Evolutionary conservation across 2,888 invertebrate species (phyloP).

Genomic region (Tuberolachnus salignus): DNA sequence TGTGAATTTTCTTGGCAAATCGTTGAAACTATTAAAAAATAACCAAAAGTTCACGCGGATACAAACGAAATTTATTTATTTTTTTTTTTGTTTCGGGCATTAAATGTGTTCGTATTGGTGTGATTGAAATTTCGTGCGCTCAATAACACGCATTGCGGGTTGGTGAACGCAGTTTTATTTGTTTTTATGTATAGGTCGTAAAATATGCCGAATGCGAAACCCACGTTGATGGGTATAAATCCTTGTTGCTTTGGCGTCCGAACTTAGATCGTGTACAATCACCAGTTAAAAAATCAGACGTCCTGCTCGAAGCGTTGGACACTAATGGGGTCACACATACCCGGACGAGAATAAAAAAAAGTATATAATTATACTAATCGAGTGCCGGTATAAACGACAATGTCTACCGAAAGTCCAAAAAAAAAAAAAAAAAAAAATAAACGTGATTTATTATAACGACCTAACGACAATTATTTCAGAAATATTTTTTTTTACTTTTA

Average conservation of each 20-base stretch:
- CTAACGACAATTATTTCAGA: no score
- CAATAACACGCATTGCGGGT: slow-evolving; percentile 9
- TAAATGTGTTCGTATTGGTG: slow-evolving; percentile 4
- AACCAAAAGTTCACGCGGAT: background rate
- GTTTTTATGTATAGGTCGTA: slow-evolving; percentile 35
- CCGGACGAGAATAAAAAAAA: no score
- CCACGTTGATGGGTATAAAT: slow-evolving; percentile 24
- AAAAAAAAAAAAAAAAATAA: no score
- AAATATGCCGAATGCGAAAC: slow-evolving; percentile 15
- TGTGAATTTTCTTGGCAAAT: background rate
- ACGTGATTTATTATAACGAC: no score
- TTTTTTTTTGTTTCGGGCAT: background rate
- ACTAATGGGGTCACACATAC: no score
- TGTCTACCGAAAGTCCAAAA: no score
- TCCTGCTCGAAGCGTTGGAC: background rate
- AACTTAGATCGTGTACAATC: background rate
- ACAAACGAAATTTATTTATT: background rate
- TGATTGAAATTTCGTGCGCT: slow-evolving; percentile 3
- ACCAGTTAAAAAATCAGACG: slow-evolving; percentile 16
- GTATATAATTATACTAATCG: no score
- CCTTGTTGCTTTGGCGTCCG: slow-evolving; percentile 7
- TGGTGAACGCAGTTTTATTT: slow-evolving; percentile 18
- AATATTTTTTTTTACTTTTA: no score
- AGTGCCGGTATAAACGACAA: no score
- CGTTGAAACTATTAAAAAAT: background rate